Evolutionary conservation across 1,140 invertebrate genomes (phyloP).

Genomic region (Propsilocerus akamusi): DNA sequence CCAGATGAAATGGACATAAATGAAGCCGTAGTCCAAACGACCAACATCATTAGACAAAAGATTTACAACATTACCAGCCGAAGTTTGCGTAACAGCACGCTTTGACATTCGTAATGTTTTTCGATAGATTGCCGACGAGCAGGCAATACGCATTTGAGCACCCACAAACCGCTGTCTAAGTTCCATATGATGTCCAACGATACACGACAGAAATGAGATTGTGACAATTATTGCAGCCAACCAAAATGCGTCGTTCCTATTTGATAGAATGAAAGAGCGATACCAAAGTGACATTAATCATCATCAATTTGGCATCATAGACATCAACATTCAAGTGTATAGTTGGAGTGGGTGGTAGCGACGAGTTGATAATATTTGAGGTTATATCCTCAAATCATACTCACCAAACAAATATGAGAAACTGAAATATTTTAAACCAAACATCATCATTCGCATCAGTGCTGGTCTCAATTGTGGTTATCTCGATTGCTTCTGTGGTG

Average conservation of each 20-base stretch:
- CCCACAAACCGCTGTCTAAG: constrained; percentile 20
- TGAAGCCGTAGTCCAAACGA: constrained; percentile 38
- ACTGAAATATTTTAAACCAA: background rate
- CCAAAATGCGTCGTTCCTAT: constrained; percentile 20
- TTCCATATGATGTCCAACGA: constrained; percentile 23
- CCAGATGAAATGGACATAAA: constrained; percentile 43
- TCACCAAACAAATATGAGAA: background rate
- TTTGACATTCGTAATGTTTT: constrained; percentile 41
- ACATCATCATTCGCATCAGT: constrained; percentile 24
- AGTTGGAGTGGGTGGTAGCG: too few species aligned
- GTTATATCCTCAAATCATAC: constrained; percentile 10
- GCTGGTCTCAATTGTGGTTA: constrained; percentile 11
- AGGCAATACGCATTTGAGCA: constrained; percentile 31
- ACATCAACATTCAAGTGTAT: too few species aligned
- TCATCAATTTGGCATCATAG: too few species aligned
- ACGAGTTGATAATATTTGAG: too few species aligned
- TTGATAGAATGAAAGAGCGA: constrained; percentile 27
- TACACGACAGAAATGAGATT: constrained; percentile 17
- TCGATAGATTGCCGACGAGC: constrained; percentile 35
- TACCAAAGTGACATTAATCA: constrained; percentile 26
- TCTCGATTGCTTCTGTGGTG: constrained; percentile 11
- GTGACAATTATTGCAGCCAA: constrained; percentile 15
- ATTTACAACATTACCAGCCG: constrained; percentile 68
- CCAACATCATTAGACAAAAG: constrained; percentile 63
- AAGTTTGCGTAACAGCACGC: constrained; percentile 44